phyloP scores from a whole-genome alignment of 2,797 vertebrate genomes.

The Sternarchorhynchus goeldii region DNA sequence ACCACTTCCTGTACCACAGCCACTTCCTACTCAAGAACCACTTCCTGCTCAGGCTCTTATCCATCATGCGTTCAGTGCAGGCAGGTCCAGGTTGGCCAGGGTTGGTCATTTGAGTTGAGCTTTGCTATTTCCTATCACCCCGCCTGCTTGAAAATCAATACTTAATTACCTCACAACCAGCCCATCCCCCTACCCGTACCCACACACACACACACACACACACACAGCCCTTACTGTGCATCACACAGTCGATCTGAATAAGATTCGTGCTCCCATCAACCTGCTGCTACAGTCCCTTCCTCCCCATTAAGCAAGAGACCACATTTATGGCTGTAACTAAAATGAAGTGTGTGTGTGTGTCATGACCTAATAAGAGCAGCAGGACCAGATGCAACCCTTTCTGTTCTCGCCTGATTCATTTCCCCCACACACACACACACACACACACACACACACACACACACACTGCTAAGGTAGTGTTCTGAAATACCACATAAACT shows the following conservation, averaged over 20 bases:
- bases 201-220: constrained; percentile 43
- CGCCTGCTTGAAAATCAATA: constrained; percentile 75
- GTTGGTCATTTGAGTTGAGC: constrained; percentile 62
- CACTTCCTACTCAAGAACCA: constrained; percentile 12
- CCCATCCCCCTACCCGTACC: constrained; percentile 26
- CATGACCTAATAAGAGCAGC: constrained; percentile 72
- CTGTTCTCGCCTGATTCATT: constrained; percentile 70
- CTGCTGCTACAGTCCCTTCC: constrained; percentile 44
- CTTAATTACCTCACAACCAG: constrained; percentile 75
- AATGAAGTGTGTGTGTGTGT: constrained; percentile 69
- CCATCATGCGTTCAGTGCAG: constrained; percentile 32
- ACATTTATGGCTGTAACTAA: constrained; percentile 65
- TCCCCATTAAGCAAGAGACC: constrained; percentile 68
- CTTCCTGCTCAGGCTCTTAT: constrained; percentile 15
- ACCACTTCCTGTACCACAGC: constrained; percentile 35
- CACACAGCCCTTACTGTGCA: constrained; percentile 32
- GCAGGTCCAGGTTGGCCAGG: constrained; percentile 48
- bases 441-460: constrained; percentile 44
- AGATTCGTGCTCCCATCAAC: constrained; percentile 21
- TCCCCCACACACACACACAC: constrained; percentile 69
- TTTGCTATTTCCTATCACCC: constrained; percentile 71
- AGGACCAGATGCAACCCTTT: constrained; percentile 63
- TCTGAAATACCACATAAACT: constrained; percentile 32
- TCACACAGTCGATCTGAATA: constrained; percentile 49
- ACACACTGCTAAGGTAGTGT: constrained; percentile 10